These are phyloP conservation scores for Euglossa dilemma DNA, from an alignment of 1,140 invertebrate species.

Conservation along the genomic window DNA sequence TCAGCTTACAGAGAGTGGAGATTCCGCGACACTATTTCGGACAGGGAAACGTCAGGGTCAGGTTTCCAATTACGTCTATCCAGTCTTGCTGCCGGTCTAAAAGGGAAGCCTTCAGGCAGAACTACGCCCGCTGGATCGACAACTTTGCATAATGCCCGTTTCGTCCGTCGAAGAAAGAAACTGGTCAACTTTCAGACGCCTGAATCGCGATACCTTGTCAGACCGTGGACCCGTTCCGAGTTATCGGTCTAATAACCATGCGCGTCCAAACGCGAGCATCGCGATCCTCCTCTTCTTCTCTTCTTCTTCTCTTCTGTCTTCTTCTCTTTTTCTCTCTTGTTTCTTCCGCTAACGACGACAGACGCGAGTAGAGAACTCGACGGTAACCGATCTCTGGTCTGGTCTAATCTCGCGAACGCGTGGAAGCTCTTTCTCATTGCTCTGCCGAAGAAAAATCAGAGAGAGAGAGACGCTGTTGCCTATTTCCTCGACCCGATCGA, in stretches of 20 bases:
- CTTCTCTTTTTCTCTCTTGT: too few relatives aligned
- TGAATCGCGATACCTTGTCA: constrained; percentile 12
- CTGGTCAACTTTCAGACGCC: constrained; percentile 33
- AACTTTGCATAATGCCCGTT: constrained; percentile 26
- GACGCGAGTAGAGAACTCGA: too few relatives aligned
- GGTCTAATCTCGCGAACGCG: too few relatives aligned
- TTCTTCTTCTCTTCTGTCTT: too few relatives aligned
- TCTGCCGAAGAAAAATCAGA: too few relatives aligned
- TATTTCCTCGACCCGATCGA: too few relatives aligned
- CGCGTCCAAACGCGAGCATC: background rate
- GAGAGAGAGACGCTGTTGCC: too few relatives aligned
- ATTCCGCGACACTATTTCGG: constrained; percentile 35
- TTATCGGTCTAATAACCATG: constrained; percentile 10
- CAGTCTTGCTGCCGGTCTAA: constrained; percentile 5
- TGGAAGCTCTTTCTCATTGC: too few relatives aligned
- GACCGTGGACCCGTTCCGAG: background rate
- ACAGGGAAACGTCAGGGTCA: constrained; percentile 40
- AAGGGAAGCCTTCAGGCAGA: constrained; percentile 19
- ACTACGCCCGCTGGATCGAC: background rate
- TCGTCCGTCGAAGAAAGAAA: constrained; percentile 23
- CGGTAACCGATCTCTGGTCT: too few relatives aligned
- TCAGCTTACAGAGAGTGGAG: constrained; percentile 3
- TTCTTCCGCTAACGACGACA: too few relatives aligned
- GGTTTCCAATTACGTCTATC: constrained; percentile 49
- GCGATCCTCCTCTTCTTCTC: background rate